phyloP scores from a whole-genome alignment of 2,113 vertebrate species.

The Hystrix cristata region DNA sequence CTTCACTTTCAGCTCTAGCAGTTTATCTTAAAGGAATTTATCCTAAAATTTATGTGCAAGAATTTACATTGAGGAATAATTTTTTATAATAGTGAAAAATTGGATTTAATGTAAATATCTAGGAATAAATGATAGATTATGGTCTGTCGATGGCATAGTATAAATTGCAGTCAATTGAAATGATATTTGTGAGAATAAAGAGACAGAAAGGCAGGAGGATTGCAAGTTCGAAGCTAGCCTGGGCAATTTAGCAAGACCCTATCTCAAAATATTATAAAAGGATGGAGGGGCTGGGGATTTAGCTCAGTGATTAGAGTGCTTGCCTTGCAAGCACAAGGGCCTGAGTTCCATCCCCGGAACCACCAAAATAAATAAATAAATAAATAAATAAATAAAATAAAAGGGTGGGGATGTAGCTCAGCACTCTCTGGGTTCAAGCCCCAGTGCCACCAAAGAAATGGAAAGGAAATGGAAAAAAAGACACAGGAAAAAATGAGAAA shows the following conservation, averaged over 20 bases:
- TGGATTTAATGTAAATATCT: neutral
- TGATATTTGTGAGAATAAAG: slow-evolving; percentile 42
- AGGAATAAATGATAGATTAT: neutral
- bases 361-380: too few relatives aligned
- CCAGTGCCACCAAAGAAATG: neutral
- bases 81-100: slow-evolving; percentile 19
- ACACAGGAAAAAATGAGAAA: neutral
- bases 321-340: too few relatives aligned
- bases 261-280: neutral
- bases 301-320: neutral
- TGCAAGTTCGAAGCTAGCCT: neutral
- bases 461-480: neutral
- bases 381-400: too few relatives aligned
- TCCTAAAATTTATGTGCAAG: neutral
- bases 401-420: neutral
- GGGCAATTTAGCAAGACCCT: neutral
- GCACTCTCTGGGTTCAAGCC: neutral
- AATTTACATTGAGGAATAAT: neutral
- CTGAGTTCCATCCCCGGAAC: too few relatives aligned
- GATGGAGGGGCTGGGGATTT: neutral
- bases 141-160: neutral
- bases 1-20: neutral
- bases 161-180: neutral
- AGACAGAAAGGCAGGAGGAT: neutral
- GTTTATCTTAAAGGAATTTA: slow-evolving; percentile 24